phyloP scores from a whole-genome alignment of 1,140 invertebrate species.

The Lepidurus couesii region DNA sequence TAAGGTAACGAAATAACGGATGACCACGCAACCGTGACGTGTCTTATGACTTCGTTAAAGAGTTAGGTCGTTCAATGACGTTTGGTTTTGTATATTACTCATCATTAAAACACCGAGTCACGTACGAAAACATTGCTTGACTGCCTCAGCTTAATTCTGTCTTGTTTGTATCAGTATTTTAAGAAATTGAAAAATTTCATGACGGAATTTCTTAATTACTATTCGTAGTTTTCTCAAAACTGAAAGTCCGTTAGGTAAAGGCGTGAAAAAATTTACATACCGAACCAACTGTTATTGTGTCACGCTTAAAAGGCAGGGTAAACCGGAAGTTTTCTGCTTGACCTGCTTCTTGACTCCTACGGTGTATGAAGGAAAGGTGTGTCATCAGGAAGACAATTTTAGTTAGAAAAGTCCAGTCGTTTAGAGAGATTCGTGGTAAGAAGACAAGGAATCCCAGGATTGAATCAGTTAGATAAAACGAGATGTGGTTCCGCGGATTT shows the following conservation, averaged over 20 bases:
- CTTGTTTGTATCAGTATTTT: no score
- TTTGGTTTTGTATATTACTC: no score
- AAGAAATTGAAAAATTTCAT: no score
- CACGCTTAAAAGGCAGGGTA: not conserved
- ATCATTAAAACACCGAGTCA: no score
- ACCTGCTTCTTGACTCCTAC: not conserved
- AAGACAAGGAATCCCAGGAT: not conserved
- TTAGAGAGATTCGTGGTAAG: not conserved
- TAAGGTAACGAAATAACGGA: no score
- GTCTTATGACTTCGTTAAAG: no score
- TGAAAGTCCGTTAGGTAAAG: not conserved
- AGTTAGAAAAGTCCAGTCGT: not conserved
- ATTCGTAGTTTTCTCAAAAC: no score
- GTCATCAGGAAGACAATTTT: not conserved
- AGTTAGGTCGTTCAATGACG: no score
- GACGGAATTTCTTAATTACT: no score
- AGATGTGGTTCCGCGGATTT: not conserved
- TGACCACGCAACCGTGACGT: no score
- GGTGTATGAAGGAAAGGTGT: not conserved
- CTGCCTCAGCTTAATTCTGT: no score
- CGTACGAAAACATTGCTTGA: no score
- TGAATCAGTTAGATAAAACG: not conserved
- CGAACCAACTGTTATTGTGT: not conserved
- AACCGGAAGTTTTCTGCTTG: slow-evolving; percentile 25
- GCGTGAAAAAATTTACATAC: not conserved